A percentile compares a stretch with the other conserved stretches of the same genome.
Evolutionary conservation across 1,140 invertebrate genomes (phyloP).

Genomic region (Lethrus apterus): DNA sequence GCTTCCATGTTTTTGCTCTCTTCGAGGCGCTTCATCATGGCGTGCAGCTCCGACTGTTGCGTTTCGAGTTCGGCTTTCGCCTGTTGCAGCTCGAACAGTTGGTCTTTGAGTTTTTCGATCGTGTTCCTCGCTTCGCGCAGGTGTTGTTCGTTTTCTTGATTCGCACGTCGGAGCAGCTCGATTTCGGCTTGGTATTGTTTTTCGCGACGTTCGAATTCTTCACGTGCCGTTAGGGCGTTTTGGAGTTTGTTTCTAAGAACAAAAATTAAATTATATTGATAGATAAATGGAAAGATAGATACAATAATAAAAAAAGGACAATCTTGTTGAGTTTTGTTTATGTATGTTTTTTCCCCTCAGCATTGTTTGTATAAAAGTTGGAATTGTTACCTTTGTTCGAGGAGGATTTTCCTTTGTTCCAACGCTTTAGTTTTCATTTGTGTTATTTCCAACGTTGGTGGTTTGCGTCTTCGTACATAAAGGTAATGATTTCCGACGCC

Average conservation of each 20-base stretch:
- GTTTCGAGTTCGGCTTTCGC: constrained; percentile 92
- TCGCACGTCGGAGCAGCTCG: constrained; percentile 74
- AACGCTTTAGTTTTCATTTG: constrained; percentile 36
- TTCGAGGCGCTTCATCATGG: constrained; percentile 87
- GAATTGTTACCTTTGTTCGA: constrained; percentile 14
- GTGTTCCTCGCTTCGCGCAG: constrained; percentile 86
- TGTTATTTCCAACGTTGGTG: constrained; percentile 32
- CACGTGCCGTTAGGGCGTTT: constrained; percentile 26
- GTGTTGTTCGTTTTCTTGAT: constrained; percentile 74
- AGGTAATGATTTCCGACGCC: constrained; percentile 75
- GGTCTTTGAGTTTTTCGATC: constrained; percentile 87
- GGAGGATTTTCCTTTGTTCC: constrained; percentile 21
- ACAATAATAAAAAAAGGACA: constrained; percentile 3
- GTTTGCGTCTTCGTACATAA: constrained; percentile 59
- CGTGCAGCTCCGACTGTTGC: constrained; percentile 74
- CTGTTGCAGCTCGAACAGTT: constrained; percentile 79
- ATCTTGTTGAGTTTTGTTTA: constrained; percentile 17
- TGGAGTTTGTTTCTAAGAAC: constrained; percentile 26
- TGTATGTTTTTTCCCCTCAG: constrained; percentile 8
- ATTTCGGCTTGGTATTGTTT: constrained; percentile 73
- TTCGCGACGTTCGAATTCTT: constrained; percentile 32
- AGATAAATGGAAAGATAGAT: too few relatives aligned
- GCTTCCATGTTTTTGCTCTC: constrained; percentile 81
- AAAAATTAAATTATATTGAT: too few relatives aligned
- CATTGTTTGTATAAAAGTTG: constrained; percentile 14